These are phyloP conservation scores for Calliphora vicina DNA, from an alignment of 1,140 invertebrate genomes.

Conservation along the genomic window DNA sequence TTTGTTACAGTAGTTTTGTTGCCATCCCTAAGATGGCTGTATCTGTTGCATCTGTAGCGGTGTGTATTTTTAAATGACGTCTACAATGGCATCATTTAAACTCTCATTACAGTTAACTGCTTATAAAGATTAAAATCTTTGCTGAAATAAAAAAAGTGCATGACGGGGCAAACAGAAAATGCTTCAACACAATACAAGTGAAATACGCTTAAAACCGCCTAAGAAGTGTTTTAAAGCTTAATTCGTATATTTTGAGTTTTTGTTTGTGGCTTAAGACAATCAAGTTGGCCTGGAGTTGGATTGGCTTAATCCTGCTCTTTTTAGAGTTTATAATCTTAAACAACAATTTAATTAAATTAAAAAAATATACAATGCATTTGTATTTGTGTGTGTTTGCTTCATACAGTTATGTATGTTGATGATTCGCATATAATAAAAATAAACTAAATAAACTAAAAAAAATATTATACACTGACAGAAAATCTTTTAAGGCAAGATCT, in stretches of 20 bases:
- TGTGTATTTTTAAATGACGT: background rate
- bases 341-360: constrained; percentile 32
- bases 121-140: constrained; percentile 29
- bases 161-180: background rate
- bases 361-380: constrained; percentile 2
- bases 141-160: background rate
- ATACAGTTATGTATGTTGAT: background rate
- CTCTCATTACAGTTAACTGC: constrained; percentile 33
- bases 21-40: background rate
- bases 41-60: background rate
- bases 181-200: background rate
- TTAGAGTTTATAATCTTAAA: constrained; percentile 20
- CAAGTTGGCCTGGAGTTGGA: background rate
- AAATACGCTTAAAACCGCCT: background rate
- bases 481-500: too few species aligned
- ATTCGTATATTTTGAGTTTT: background rate
- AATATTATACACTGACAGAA: background rate
- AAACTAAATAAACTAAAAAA: background rate
- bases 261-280: background rate
- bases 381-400: background rate
- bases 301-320: background rate
- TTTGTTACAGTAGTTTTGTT: background rate
- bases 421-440: background rate
- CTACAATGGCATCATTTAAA: constrained; percentile 23
- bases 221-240: constrained; percentile 5